A percentile compares a stretch with the other conserved stretches of the same genome.
These are phyloP conservation scores for Orthonevra nobilis DNA, from an alignment of 2,888 invertebrate species.

Conservation along the genomic window DNA sequence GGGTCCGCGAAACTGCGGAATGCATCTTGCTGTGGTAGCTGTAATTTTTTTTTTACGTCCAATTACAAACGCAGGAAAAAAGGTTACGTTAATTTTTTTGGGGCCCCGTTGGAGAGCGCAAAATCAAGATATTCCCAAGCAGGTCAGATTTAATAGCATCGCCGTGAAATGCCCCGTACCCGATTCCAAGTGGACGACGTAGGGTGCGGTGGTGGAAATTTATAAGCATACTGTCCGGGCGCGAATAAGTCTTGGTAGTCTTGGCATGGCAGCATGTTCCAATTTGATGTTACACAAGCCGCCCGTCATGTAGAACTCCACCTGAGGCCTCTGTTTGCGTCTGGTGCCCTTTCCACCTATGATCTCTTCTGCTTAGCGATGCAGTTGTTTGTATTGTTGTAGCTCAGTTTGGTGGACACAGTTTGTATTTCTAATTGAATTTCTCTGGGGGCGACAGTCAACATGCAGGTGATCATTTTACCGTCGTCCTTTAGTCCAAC, in stretches of 20 bases:
- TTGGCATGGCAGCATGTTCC: conserved; percentile 67
- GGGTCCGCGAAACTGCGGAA: conserved; percentile 24
- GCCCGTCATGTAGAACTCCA: conserved; percentile 66
- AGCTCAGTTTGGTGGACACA: conserved; percentile 10
- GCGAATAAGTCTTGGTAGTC: conserved; percentile 60
- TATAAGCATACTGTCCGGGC: conserved; percentile 64
- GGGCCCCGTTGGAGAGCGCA: conserved; percentile 37
- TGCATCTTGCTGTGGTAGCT: conserved; percentile 47
- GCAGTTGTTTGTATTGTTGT: conserved; percentile 10
- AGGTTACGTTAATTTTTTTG: conserved; percentile 65
- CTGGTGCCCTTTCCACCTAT: conserved; percentile 64
- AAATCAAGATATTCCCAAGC: conserved; percentile 69
- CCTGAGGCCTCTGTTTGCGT: conserved; percentile 53
- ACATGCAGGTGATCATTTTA: conserved; percentile 52
- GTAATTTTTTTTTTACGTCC: conserved; percentile 65
- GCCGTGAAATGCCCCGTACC: background rate
- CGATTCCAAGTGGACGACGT: conserved; percentile 36
- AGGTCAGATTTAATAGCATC: conserved; percentile 68
- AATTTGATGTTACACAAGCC: conserved; percentile 67
- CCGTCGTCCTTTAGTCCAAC: conserved; percentile 23
- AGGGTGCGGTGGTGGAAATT: conserved; percentile 53
- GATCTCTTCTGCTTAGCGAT: conserved; percentile 44
- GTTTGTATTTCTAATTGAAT: conserved; percentile 67
- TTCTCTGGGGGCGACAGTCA: conserved; percentile 61
- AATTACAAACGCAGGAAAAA: conserved; percentile 69